phyloP scores from a whole-genome alignment of 2,113 vertebrate species.

The Planiliza haematocheilus region DNA sequence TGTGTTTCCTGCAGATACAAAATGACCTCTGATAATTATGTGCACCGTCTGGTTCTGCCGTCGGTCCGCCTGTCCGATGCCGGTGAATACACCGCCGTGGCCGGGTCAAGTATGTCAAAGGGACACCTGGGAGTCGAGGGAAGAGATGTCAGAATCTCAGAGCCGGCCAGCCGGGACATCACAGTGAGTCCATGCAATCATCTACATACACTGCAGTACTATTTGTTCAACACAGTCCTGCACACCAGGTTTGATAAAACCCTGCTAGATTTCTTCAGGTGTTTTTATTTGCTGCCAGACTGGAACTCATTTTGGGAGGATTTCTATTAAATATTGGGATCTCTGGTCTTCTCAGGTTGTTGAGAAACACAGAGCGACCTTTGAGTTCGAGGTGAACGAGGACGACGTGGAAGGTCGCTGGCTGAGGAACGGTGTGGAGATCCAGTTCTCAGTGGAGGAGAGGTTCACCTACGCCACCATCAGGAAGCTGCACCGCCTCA shows the following conservation, averaged over 20 bases:
- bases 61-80: conserved; percentile 90
- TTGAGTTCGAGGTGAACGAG: conserved; percentile 98
- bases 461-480: conserved; percentile 90
- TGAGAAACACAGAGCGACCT: conserved; percentile 91
- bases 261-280: neutral
- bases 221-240: too few species aligned
- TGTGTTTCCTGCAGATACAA: conserved; percentile 84
- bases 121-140: conserved; percentile 90
- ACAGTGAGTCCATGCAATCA: conserved; percentile 85
- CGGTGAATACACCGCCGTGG: conserved; percentile 93
- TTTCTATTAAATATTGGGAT: neutral
- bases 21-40: conserved; percentile 87
- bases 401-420: conserved; percentile 95
- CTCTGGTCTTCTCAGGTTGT: conserved; percentile 84
- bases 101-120: conserved; percentile 93
- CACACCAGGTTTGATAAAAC: too few species aligned
- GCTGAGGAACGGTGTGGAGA: conserved; percentile 93
- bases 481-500: conserved; percentile 93
- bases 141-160: conserved; percentile 91
- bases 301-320: neutral
- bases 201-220: neutral
- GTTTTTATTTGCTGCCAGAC: neutral
- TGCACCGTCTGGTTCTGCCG: conserved; percentile 91
- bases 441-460: conserved; percentile 89
- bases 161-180: conserved; percentile 83